Conservation (phyloP, 2,888 invertebrate species). For the Lypha dubia region DNA sequence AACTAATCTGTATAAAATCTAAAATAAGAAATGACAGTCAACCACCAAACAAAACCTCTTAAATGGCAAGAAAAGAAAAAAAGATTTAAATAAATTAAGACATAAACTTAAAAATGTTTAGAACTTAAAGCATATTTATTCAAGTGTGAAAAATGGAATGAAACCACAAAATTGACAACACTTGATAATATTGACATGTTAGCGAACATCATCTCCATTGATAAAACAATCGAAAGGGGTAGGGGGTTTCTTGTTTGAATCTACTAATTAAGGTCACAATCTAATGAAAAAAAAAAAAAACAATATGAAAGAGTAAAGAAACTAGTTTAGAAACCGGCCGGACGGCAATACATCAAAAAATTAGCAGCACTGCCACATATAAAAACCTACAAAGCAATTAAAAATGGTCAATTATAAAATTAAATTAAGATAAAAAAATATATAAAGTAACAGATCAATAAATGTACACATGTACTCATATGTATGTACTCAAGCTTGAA, state of each 20-base stretch:
- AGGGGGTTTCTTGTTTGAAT: slow-evolving; percentile 8
- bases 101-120: background rate
- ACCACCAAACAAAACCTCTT: slow-evolving; percentile 24
- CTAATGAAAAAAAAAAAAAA: slow-evolving; percentile 37
- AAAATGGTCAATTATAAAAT: background rate
- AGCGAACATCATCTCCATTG: slow-evolving; percentile 31
- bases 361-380: background rate
- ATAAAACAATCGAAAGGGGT: background rate
- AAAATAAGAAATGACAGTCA: background rate
- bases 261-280: slow-evolving; percentile 62
- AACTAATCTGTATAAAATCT: slow-evolving; percentile 11
- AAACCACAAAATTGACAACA: slow-evolving; percentile 51
- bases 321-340: background rate
- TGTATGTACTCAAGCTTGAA: background rate
- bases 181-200: slow-evolving; percentile 27
- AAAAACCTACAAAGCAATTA: background rate
- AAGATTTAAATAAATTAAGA: background rate
- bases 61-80: slow-evolving; percentile 10
- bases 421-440: background rate
- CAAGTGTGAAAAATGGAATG: slow-evolving; percentile 28
- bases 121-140: slow-evolving; percentile 3
- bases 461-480: background rate
- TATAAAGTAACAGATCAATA: background rate
- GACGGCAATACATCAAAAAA: slow-evolving; percentile 8
- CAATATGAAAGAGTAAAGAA: background rate